Evolutionary conservation across 2,113 vertebrate genomes (phyloP).

Genomic region (Gavia stellata): DNA sequence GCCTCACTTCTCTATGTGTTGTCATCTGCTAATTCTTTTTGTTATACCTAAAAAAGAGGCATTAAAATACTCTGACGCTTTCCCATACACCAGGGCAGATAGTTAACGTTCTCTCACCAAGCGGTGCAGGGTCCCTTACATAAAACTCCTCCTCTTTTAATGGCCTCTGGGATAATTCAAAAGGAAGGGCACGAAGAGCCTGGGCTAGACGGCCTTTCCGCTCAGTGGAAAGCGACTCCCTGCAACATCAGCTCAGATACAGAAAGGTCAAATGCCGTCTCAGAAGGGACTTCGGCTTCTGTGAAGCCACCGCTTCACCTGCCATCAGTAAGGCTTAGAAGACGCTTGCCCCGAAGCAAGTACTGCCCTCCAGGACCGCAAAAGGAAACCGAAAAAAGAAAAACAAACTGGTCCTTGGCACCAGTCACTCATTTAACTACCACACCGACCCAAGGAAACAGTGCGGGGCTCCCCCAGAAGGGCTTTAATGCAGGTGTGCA

Average conservation of each 20-base stretch:
- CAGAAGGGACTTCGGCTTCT: not conserved
- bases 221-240: not conserved
- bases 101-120: not conserved
- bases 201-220: not conserved
- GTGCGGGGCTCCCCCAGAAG: not conserved
- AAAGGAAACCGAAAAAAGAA: not conserved
- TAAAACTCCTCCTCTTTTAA: not conserved
- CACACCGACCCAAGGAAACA: not conserved
- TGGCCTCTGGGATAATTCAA: not conserved
- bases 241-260: not conserved
- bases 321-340: not conserved
- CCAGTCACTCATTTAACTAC: not conserved
- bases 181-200: not conserved
- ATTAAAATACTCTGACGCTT: not conserved
- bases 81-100: not conserved
- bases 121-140: not conserved
- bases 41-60: not conserved
- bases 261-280: not conserved
- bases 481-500: not conserved
- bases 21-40: not conserved
- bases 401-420: not conserved
- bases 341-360: not conserved
- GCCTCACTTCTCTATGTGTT: not conserved
- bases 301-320: not conserved
- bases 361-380: not conserved